phyloP scores from a whole-genome alignment of 2,113 vertebrate genomes.

The Carassius auratus region DNA sequence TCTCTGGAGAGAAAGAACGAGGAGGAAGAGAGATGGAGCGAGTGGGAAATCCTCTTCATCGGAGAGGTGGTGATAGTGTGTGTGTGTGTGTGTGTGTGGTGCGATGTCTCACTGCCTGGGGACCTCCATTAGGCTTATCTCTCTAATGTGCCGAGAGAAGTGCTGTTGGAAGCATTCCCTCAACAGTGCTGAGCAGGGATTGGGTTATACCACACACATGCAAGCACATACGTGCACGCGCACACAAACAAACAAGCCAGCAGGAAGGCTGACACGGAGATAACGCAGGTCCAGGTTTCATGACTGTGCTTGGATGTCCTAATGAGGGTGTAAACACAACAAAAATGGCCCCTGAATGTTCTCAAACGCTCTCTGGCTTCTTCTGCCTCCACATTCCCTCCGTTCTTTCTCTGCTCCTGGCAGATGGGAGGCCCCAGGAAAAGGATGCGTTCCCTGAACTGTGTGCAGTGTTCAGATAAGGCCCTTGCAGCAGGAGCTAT shows the following conservation, averaged over 20 bases:
- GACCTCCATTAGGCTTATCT: constrained; percentile 73
- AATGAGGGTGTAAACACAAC: constrained; percentile 37
- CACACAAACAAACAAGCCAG: constrained; percentile 44
- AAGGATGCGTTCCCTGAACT: constrained; percentile 89
- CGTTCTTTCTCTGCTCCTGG: constrained; percentile 53
- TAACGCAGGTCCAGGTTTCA: constrained; percentile 47
- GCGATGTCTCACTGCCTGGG: constrained; percentile 66
- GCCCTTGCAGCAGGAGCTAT: constrained; percentile 78
- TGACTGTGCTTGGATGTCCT: constrained; percentile 35
- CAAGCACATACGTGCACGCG: constrained; percentile 6
- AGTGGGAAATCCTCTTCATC: constrained; percentile 70
- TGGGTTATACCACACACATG: constrained; percentile 46
- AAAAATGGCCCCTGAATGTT: constrained; percentile 20
- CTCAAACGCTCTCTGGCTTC: constrained; percentile 45
- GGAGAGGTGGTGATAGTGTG: constrained; percentile 61
- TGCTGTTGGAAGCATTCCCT: constrained; percentile 61
- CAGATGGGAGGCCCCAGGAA: constrained; percentile 84
- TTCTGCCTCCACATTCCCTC: constrained; percentile 22
- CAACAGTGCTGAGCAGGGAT: constrained; percentile 59
- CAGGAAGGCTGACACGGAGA: constrained; percentile 58
- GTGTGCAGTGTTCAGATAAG: constrained; percentile 93
- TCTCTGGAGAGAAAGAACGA: constrained; percentile 68
- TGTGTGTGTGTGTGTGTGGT: constrained; percentile 55
- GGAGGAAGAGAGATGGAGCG: constrained; percentile 59
- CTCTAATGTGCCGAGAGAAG: constrained; percentile 67